Conservation (phyloP, 2,797 vertebrate species). For the Alauda arvensis region DNA sequence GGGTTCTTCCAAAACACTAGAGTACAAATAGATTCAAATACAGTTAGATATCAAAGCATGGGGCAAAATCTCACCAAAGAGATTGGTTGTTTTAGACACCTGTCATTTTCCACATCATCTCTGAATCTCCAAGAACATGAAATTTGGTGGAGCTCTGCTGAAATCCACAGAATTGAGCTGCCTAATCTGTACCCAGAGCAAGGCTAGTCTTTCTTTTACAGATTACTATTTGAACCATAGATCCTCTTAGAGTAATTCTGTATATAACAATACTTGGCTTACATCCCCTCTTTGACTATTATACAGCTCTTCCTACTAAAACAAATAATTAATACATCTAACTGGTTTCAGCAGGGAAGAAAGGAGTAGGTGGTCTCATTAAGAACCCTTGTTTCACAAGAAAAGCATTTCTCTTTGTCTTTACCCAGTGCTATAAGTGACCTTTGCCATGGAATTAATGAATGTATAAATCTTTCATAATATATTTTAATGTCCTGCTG, state of each 20-base stretch:
- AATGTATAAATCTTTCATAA: constrained; percentile 65
- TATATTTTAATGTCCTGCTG: constrained; percentile 60
- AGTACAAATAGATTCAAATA: not conserved
- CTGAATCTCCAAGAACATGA: not conserved
- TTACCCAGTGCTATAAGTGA: constrained; percentile 50
- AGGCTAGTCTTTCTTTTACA: not conserved
- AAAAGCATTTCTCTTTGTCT: constrained; percentile 55
- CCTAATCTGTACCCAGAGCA: not conserved
- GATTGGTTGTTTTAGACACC: not conserved
- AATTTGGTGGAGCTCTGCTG: not conserved
- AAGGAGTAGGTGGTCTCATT: constrained; percentile 66
- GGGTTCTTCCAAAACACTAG: not conserved
- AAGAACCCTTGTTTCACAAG: constrained; percentile 43
- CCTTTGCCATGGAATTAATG: constrained; percentile 61
- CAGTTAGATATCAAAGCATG: not conserved
- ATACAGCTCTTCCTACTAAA: constrained; percentile 35
- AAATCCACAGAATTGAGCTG: not conserved
- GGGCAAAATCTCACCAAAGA: not conserved
- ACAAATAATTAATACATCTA: constrained; percentile 66
- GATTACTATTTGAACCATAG: not conserved
- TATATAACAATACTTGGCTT: not conserved
- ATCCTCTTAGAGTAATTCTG: not conserved
- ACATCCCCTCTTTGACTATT: not conserved
- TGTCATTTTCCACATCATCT: not conserved
- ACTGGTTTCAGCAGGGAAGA: constrained; percentile 52